Base-by-base conservation (phyloP, 92 coral and sea anemone species). In the Porites lobata region DNA sequence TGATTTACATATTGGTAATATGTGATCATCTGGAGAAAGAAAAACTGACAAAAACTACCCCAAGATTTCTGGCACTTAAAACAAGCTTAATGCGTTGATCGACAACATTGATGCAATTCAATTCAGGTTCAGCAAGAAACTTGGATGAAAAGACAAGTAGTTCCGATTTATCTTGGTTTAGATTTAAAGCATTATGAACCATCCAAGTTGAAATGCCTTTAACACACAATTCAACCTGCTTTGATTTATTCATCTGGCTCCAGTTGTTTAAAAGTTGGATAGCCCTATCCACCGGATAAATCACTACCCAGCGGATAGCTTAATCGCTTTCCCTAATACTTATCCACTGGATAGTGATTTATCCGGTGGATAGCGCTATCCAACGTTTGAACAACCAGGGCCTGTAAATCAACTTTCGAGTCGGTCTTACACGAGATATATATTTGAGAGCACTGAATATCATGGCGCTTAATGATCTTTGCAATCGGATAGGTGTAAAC, bases 131-230 rank as follows among this genome's bases (percentile, higher is more conserved):
- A 76, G 64, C 50, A 18, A 2, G 17, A 64, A 78, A 56, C 26
- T 29, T 68, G 51, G 64, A 62, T 17, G n/a, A 11, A 56, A n/a
- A 53, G 22, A 24, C 71, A 68, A 21, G 50, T 7, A 20, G 74
- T 54, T 70, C 43, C 17, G n/a, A 78, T 70, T 86, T 76, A 6
- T 79, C 79, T 1, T 80, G 70, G 52, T 79, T 79, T n/a, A 86
- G 85, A 54, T 86, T 86, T 51, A 77, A 54, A 29, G 19, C 75
- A 50, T 77, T 86, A 50, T 21, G 17, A 21, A 82, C 75, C 90
- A 86, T 77, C 90, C 77, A 86, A 13, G 66, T 56, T 67, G 66
- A 50, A 52, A 86, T 78, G 63, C 78, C 90, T 10, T 26, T 18
- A 20, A 86, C 52, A 72, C 90, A 77, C 10, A 59, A 15, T 58